Evolutionary conservation across 2,797 vertebrate species (phyloP), one percentile per base, ranked within the genome.

Genomic region (Sarcophilus harrisii): DNA sequence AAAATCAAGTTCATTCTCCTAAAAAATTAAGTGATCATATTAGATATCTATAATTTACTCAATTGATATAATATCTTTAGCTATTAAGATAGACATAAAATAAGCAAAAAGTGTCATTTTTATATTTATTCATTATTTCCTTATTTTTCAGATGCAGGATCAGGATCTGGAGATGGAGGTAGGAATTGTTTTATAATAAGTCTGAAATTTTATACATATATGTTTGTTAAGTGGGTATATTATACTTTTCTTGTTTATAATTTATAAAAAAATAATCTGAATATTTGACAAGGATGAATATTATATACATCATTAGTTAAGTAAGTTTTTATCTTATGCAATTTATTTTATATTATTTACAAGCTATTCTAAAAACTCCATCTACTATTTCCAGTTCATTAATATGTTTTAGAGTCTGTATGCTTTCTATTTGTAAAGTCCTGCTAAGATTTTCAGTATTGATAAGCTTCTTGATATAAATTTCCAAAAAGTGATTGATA

Each of bases 161-260:
- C 99, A 92, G 99, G 99, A 99, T 99, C 99, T 97, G 99, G 99
- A 98, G 99, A 99, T 28, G 99, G 99, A 98, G 99, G 99, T 99
- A 99, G 99, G 99, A 98, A 29, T 30, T 93, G 27, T 91, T 38
- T 97, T 96, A 97, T 97, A 95, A 91, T 97, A 94, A 97, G 81
- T 58, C 60, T 95, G 38, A 94, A 91, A n/a, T 92, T 5, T 57
- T 92, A 52, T 14, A 2, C 12, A 28, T 94, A 73, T 2, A n/a
- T 94, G 81, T 94, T 96, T 87, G 54, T 96, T 58, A 1, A 11
- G 2, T 95, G 45, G 8, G 32, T 57, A 30, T 49, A 73, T 91
- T 57, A 62, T 24, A 2, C 55, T 29, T 94, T 90, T 93, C 92
- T 55, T 3, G 14, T 59, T 91, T 38, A 12, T 93, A 30, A 58